Percentiles rank a stretch among this genome's conserved stretches.
phyloP scores from a whole-genome alignment of 2,113 vertebrate genomes.

The Chaenocephalus aceratus region DNA sequence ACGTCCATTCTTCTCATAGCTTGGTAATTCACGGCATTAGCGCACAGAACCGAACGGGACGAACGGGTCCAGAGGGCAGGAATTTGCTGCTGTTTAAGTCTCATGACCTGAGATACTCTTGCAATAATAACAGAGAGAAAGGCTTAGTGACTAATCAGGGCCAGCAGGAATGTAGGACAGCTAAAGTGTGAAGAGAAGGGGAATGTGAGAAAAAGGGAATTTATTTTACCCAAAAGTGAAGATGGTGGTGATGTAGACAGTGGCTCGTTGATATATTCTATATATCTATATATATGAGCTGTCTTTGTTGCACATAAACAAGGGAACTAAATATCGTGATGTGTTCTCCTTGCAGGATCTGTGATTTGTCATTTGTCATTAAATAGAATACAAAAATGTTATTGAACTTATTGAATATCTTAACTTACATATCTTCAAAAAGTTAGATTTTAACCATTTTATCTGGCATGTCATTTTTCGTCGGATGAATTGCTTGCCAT shows the following conservation, averaged over 20 bases:
- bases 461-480: no score
- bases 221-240: slow-evolving; percentile 5
- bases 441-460: no score
- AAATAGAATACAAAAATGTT: no score
- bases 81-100: slow-evolving; percentile 71
- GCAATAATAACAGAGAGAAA: slow-evolving; percentile 65
- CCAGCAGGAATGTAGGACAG: slow-evolving; percentile 51
- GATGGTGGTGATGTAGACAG: neutral
- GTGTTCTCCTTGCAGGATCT: no score
- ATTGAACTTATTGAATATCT: no score
- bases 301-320: no score
- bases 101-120: slow-evolving; percentile 70
- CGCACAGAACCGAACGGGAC: slow-evolving; percentile 38
- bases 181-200: slow-evolving; percentile 30
- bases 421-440: no score
- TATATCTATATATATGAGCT: no score
- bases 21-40: slow-evolving; percentile 55
- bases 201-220: slow-evolving; percentile 3
- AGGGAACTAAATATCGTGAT: no score
- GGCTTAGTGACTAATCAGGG: slow-evolving; percentile 53
- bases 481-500: no score
- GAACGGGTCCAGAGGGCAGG: slow-evolving; percentile 55
- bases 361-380: no score
- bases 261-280: neutral
- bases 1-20: slow-evolving; percentile 64